Conservation (phyloP, 2,113 vertebrate species). For the Myiopsitta monachus region DNA sequence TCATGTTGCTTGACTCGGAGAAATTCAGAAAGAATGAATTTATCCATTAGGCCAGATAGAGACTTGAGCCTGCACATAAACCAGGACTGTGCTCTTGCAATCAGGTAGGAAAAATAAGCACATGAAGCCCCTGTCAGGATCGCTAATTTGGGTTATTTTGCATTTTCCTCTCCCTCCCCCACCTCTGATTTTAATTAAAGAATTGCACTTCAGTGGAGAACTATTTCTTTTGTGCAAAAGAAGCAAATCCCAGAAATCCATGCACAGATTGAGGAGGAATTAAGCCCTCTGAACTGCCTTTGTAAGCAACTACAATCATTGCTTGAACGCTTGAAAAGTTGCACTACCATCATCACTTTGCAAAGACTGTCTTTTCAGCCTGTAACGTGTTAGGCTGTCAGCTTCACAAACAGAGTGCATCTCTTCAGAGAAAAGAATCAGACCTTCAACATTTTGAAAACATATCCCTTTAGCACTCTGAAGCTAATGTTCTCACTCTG, state of each 20-base stretch:
- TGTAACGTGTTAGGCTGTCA: not conserved
- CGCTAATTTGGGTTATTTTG: not conserved
- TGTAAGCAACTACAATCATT: fast-evolving
- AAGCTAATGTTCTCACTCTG: not conserved
- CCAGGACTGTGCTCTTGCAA: not conserved
- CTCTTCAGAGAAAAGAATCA: not conserved
- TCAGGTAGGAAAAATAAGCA: not conserved
- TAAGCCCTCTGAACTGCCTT: not conserved
- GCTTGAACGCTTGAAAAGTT: not conserved
- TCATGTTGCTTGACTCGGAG: not conserved
- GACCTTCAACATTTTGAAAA: not conserved
- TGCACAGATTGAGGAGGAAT: not conserved
- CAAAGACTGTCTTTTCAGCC: not conserved
- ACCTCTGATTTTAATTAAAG: not conserved
- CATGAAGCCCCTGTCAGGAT: not conserved
- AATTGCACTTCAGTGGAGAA: not conserved
- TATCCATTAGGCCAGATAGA: not conserved
- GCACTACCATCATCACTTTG: not conserved
- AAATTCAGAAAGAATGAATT: not conserved
- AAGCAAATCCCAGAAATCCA: not conserved
- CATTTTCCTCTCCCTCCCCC: not conserved
- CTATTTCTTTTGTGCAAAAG: not conserved
- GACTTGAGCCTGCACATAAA: not conserved
- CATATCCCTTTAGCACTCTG: not conserved
- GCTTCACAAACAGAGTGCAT: not conserved